Base-by-base conservation (phyloP, 2,888 invertebrate genomes). In the Seira ritae region DNA sequence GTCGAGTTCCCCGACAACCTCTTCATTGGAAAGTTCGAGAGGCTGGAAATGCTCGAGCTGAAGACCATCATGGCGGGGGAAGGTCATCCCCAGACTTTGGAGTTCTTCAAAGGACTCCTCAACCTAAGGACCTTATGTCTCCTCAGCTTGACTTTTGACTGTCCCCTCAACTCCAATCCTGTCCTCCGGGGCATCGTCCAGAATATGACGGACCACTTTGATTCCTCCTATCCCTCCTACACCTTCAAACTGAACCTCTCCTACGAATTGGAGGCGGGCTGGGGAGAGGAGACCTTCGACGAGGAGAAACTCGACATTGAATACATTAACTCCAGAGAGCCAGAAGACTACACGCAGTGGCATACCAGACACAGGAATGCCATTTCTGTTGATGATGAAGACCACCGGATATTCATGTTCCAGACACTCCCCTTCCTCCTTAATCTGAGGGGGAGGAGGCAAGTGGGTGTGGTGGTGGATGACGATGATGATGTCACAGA, bases 31-130 rank as follows among this genome's bases (percentile, higher is more conserved):
- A 76, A 85, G 46, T 85, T 71, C 69, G 24, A 19, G 0, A 70
- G 76, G 0, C 37, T 85, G 62, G 79, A 80, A 55, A 85, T 85
- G 85, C 69, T 85, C 8, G 80, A 82, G 20, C 15, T 85, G 20
- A 50, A 69, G n/a, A 83, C 79, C 1, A 37, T 85, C 46, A 42
- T 55, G 17, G 22, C 65, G n/a, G 20, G 75, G 19, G 68, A 60
- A 8, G 72, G 37, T 10, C 78, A 78, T 24, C 20, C 19, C 1
- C 19, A 66, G 19, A 81, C 78, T 37, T 23, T 81, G 20, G 55
- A 23, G 20, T 23, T 76, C 24, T 12, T 79, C 0, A 17, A 37
- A 15, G 50, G 60, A 8, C 8, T 85, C 10, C 15, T 85, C 1
- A 55, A 72, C 6, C 23, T 85, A n/a, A 22, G 82, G 20, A 72